phyloP scores from a whole-genome alignment of 2,113 vertebrate species.

The Tonatia bakeri region DNA sequence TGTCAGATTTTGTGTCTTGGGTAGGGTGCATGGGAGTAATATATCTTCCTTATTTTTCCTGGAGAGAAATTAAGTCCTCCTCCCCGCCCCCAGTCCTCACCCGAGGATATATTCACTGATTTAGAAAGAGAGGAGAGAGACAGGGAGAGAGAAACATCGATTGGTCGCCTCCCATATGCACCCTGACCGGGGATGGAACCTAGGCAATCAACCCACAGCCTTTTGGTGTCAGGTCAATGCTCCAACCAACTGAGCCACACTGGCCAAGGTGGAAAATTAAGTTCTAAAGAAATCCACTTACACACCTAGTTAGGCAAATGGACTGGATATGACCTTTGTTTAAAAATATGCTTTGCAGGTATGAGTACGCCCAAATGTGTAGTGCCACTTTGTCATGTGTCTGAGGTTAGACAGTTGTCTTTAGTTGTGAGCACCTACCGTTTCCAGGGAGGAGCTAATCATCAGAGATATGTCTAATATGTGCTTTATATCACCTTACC shows the following conservation, averaged over 20 bases:
- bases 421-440: not conserved
- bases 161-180: too few species aligned
- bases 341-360: not conserved
- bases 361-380: not conserved
- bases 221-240: too few species aligned
- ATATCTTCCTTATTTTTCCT: not conserved
- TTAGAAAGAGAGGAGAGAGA: too few species aligned
- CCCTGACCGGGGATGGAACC: too few species aligned
- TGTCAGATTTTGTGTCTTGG: not conserved
- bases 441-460: not conserved
- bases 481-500: not conserved
- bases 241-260: too few species aligned
- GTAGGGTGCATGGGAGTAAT: not conserved
- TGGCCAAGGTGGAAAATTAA: not conserved
- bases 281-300: constrained; percentile 11
- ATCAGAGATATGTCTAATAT: not conserved
- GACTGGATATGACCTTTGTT: not conserved
- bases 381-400: not conserved
- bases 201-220: too few species aligned
- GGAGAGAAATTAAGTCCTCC: not conserved
- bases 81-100: too few species aligned
- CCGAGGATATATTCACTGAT: too few species aligned
- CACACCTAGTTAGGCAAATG: not conserved
- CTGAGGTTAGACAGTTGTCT: not conserved
- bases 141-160: too few species aligned